These are phyloP conservation scores for Digitonthophagus gazella DNA, from an alignment of 2,888 invertebrate genomes.

Conservation along the genomic window DNA sequence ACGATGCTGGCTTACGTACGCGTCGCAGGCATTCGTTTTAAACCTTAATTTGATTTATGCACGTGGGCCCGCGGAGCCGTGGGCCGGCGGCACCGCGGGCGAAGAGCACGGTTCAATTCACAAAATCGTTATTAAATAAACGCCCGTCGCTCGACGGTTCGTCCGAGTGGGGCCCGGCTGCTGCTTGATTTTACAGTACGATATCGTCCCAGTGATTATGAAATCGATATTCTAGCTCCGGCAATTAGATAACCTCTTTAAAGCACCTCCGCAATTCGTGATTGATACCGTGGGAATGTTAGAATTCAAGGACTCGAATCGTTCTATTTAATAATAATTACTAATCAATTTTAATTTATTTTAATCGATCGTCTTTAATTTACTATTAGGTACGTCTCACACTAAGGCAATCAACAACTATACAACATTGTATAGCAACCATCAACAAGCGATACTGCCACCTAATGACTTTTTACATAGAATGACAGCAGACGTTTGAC, in stretches of 20 bases:
- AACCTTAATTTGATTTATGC: background rate
- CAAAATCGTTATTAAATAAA: background rate
- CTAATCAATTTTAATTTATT: too few species aligned
- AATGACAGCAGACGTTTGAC: too few species aligned
- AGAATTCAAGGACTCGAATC: too few species aligned
- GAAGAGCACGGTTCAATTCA: background rate
- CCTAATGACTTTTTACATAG: too few species aligned
- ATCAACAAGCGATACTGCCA: too few species aligned
- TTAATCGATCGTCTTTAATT: too few species aligned
- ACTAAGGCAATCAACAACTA: too few species aligned
- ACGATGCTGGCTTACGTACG: background rate
- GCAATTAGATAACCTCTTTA: background rate
- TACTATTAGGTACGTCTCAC: too few species aligned
- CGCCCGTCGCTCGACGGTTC: background rate
- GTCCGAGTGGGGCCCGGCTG: too few species aligned
- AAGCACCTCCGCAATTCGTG: background rate
- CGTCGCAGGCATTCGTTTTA: background rate
- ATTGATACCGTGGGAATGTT: too few species aligned
- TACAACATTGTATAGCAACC: too few species aligned
- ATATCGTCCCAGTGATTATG: background rate
- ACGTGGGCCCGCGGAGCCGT: background rate
- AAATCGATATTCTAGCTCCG: background rate
- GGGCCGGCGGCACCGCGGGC: background rate
- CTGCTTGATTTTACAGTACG: background rate
- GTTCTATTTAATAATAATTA: too few species aligned